phyloP scores from a whole-genome alignment of 2,888 invertebrate genomes.

The Papilio gigon region DNA sequence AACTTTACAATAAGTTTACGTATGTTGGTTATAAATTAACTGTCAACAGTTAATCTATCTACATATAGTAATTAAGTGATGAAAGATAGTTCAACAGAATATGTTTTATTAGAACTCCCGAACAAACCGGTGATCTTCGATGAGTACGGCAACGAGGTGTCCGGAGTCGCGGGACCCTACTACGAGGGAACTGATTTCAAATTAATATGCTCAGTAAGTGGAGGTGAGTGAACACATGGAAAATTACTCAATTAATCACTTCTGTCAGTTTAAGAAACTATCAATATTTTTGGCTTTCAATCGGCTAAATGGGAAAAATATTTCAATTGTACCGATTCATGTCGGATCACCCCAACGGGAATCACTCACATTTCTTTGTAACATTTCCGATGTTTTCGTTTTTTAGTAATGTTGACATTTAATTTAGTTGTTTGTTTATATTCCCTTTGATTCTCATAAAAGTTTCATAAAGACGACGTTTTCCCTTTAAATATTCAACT shows the following conservation, averaged over 20 bases:
- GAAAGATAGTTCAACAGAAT: not conserved
- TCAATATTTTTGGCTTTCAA: too few relatives aligned
- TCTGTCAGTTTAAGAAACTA: not conserved
- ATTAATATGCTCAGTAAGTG: conserved; percentile 87
- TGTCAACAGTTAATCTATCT: too few relatives aligned
- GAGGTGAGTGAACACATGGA: conserved; percentile 84
- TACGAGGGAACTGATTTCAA: conserved; percentile 88
- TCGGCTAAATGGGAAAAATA: too few relatives aligned
- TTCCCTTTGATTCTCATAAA: not conserved
- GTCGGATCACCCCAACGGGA: too few relatives aligned
- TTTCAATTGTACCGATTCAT: too few relatives aligned
- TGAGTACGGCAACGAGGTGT: conserved; percentile 85
- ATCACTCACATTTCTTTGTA: too few relatives aligned
- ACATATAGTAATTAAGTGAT: not conserved
- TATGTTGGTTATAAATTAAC: too few relatives aligned
- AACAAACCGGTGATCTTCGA: conserved; percentile 88
- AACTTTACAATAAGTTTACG: not conserved
- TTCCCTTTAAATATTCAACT: not conserved
- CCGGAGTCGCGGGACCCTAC: conserved; percentile 86
- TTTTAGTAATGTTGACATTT: not conserved
- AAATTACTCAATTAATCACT: not conserved
- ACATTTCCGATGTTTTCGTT: not conserved
- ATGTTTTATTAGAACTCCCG: conserved; percentile 84
- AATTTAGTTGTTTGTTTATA: not conserved
- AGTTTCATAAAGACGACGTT: not conserved